phyloP scores from a whole-genome alignment of 2,113 vertebrate genomes.

The Nerophis lumbriciformis region DNA sequence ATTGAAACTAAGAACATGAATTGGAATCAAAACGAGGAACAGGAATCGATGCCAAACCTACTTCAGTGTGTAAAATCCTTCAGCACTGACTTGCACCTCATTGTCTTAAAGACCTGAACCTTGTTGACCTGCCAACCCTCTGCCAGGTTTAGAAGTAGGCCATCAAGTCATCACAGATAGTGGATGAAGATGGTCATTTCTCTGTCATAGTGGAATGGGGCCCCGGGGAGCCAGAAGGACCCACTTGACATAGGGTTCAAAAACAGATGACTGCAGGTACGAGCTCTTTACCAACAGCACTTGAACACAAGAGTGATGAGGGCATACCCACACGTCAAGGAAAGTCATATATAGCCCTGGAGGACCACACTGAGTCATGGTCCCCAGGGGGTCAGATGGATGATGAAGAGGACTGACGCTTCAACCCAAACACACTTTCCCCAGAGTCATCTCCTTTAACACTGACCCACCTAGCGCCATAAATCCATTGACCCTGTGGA shows the following conservation, averaged over 20 bases:
- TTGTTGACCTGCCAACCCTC: conserved; percentile 6
- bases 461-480: conserved; percentile 37
- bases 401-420: conserved; percentile 46
- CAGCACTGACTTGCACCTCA: neutral
- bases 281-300: conserved; percentile 37
- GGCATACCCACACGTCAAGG: conserved; percentile 45
- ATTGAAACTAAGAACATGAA: too few species aligned
- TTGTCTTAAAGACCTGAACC: neutral
- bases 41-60: too few species aligned
- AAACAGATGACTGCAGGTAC: conserved; percentile 33
- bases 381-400: conserved; percentile 29
- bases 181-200: conserved; percentile 46
- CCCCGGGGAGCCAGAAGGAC: conserved; percentile 18
- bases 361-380: conserved; percentile 37
- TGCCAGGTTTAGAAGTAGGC: conserved; percentile 21
- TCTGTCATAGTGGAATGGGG: conserved; percentile 37
- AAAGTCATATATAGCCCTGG: conserved; percentile 33
- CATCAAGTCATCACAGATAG: conserved; percentile 35
- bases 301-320: conserved; percentile 40
- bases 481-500: conserved; percentile 27
- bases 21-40: too few species aligned
- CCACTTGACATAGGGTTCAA: conserved; percentile 55
- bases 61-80: neutral
- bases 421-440: conserved; percentile 32
- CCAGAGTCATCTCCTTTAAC: conserved; percentile 33